phyloP scores from a whole-genome alignment of 1,140 invertebrate genomes.

The Caenorhabditis tropicalis region DNA sequence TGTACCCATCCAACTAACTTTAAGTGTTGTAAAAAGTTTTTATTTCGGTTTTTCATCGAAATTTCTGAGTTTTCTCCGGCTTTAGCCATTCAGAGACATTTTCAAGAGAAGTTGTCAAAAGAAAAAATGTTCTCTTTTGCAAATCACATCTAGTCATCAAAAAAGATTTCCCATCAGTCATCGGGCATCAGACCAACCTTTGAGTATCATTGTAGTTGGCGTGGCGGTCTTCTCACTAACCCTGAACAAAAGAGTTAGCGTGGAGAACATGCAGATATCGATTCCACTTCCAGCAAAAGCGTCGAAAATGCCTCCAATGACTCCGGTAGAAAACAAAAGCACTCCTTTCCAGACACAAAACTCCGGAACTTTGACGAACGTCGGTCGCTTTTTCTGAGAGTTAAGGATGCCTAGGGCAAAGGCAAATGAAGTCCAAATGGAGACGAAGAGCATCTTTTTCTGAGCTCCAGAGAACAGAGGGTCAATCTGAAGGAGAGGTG shows the following conservation, averaged over 20 bases:
- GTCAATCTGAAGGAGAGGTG: conserved; percentile 49
- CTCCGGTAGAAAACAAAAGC: conserved; percentile 60
- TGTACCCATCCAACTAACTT: too few relatives aligned
- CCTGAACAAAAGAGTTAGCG: conserved; percentile 67
- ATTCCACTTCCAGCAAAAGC: conserved; percentile 64
- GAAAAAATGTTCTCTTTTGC: too few relatives aligned
- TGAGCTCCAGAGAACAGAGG: conserved; percentile 49
- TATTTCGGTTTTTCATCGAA: too few relatives aligned
- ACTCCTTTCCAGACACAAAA: conserved; percentile 60
- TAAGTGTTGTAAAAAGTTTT: too few relatives aligned
- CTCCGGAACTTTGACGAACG: conserved; percentile 57
- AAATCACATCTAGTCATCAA: too few relatives aligned
- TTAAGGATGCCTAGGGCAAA: conserved; percentile 65
- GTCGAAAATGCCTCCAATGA: conserved; percentile 59
- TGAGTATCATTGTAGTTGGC: conserved; percentile 51
- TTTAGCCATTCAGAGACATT: too few relatives aligned
- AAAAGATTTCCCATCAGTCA: not conserved
- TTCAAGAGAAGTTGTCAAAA: too few relatives aligned
- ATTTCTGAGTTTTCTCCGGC: too few relatives aligned
- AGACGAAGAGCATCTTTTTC: conserved; percentile 68
- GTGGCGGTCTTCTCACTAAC: conserved; percentile 67
- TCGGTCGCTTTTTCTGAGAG: conserved; percentile 43
- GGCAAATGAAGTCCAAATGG: conserved; percentile 61
- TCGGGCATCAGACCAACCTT: not conserved
- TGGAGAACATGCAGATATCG: conserved; percentile 66